A percentile compares a stretch with the other conserved stretches of the same genome.
Evolutionary conservation across 2,888 invertebrate genomes (phyloP).

Genomic region (Frankliniella fusca): DNA sequence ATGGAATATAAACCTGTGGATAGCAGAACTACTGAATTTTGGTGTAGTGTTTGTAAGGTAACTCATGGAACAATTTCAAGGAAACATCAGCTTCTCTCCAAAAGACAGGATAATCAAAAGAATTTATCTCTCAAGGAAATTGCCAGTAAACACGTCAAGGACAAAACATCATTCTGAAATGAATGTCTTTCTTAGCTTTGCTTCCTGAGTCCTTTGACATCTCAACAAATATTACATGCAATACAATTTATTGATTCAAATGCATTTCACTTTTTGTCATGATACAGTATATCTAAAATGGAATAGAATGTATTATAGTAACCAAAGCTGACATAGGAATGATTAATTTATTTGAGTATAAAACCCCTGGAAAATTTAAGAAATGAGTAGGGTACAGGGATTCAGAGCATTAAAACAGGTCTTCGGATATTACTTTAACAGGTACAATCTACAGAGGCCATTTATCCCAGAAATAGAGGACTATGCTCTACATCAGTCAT

Average conservation of each 20-base stretch:
- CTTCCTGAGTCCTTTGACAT: neutral
- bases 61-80: too few relatives aligned
- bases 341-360: neutral
- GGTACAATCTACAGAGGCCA: constrained; percentile 7
- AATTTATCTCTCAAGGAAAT: neutral
- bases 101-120: neutral
- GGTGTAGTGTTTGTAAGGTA: too few relatives aligned
- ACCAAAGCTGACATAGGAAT: neutral
- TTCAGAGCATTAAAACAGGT: neutral
- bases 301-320: neutral
- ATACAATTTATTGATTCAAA: neutral
- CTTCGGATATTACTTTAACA: neutral
- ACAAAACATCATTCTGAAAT: neutral
- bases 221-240: neutral
- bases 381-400: neutral
- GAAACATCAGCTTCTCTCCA: too few relatives aligned
- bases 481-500: constrained; percentile 20
- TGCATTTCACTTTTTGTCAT: neutral
- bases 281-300: neutral
- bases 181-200: neutral
- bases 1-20: too few relatives aligned
- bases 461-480: neutral
- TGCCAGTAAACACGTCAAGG: neutral
- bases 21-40: too few relatives aligned
- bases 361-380: neutral